Evolutionary conservation across 2,113 vertebrate genomes (phyloP), one percentile per base, ranked within the genome.

Genomic region (Atherinomorus stipes): DNA sequence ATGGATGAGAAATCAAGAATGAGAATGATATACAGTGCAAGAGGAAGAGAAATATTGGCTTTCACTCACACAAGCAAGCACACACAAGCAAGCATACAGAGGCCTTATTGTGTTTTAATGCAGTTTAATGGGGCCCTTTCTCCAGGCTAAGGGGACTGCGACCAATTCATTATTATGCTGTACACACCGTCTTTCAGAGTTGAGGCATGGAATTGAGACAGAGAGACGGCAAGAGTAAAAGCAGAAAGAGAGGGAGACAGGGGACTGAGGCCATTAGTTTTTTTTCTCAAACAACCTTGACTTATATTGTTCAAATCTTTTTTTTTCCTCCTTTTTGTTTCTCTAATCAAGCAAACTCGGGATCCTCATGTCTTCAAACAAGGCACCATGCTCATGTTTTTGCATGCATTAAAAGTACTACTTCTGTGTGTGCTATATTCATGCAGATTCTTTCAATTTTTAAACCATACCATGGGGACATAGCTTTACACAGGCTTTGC

Each of bases 81-180:
- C 72, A 80, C 72, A 71, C 51, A 63, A 54, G 76, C 72, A 61
- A 66, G 80, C 70, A 84, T 76, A 92, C 86, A 92, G 70, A 85
- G 83, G 81, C 80, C 80, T 90, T 92, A 88, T 93, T 91, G 89
- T 93, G 84, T 89, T 91, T 92, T 91, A 92, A 93, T 92, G 84
- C 90, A 90, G 86, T 92, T 91, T 92, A 92, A 91, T 91, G 86
- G 87, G 81, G 62, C 72, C 79, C 74, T 89, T 90, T 93, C 80
- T 89, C 71, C 52, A 59, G 81, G 59, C 86, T 80, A 83, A 74
- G 81, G 74, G 73, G 74, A 86, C 79, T 84, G 87, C 71, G 70
- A 88, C 71, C 76, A 73, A 88, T 88, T 90, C 88, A 90, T 94
- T 93, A 82, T 72, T 89, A 90, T 92, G 89, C 85, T 66, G 78